Percentiles rank a stretch among this genome's conserved stretches.
These are phyloP conservation scores for Phlogophora meticulosa DNA, from an alignment of 2,888 invertebrate species.

Conservation along the genomic window DNA sequence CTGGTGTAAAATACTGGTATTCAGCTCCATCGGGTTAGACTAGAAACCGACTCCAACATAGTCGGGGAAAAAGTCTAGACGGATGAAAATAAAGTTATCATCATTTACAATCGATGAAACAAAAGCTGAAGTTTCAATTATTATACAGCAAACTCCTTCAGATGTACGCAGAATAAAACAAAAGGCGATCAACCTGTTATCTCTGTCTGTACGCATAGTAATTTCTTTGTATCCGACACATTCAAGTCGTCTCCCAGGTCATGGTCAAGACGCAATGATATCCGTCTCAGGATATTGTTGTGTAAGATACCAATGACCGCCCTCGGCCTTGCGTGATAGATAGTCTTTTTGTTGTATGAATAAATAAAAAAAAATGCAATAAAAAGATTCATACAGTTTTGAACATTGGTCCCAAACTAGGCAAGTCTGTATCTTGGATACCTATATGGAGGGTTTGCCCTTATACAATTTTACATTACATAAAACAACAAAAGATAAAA, in stretches of 20 bases:
- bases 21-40: too few species aligned
- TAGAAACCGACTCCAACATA: too few species aligned
- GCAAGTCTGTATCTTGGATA: too few species aligned
- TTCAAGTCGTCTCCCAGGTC: slow-evolving; percentile 28
- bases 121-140: neutral
- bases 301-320: slow-evolving; percentile 23
- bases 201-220: slow-evolving; percentile 4
- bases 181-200: slow-evolving; percentile 33
- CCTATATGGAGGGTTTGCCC: too few species aligned
- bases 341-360: neutral
- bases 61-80: neutral
- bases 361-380: too few species aligned
- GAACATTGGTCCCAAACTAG: too few species aligned
- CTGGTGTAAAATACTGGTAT: neutral
- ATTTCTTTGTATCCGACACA: slow-evolving; percentile 34
- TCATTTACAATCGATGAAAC: neutral
- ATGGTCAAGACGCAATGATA: slow-evolving; percentile 32
- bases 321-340: slow-evolving; percentile 22
- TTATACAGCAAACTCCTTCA: slow-evolving; percentile 6
- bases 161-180: slow-evolving; percentile 23
- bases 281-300: slow-evolving; percentile 18
- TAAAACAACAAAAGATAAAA: too few species aligned
- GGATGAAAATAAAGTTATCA: neutral
- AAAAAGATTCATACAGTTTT: too few species aligned
- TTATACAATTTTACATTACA: too few species aligned